Evolutionary conservation across 2,888 invertebrate genomes (phyloP).

Genomic region (Polia nebulosa): DNA sequence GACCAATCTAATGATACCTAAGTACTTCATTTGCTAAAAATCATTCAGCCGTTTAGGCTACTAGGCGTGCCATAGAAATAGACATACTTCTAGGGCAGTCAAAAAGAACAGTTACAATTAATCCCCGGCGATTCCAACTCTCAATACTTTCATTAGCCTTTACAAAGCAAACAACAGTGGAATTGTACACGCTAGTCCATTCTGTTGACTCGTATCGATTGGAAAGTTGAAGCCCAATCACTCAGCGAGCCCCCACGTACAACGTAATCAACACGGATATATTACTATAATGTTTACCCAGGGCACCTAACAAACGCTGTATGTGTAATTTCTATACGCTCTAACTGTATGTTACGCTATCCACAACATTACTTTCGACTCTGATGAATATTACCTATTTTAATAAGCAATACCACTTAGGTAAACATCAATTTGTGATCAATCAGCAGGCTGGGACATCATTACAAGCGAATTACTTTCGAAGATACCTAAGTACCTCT

Average conservation of each 20-base stretch:
- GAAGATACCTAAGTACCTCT: conserved; percentile 22
- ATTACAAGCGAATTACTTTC: conserved; percentile 40
- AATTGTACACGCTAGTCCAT: conserved; percentile 58
- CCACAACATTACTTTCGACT: conserved; percentile 24
- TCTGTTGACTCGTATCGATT: conserved; percentile 70
- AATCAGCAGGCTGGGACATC: conserved; percentile 31
- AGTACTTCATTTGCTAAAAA: no score
- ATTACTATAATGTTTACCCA: conserved; percentile 67
- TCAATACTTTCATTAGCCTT: conserved; percentile 65
- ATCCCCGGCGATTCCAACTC: conserved; percentile 39
- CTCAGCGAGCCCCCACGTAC: conserved; percentile 65
- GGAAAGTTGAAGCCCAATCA: conserved; percentile 71
- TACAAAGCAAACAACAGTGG: conserved; percentile 63
- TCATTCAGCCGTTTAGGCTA: no score
- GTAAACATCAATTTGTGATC: conserved; percentile 31
- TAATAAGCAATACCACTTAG: conserved; percentile 5
- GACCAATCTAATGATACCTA: no score
- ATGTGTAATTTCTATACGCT: conserved; percentile 23
- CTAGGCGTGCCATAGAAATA: no score
- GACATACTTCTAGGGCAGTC: no score
- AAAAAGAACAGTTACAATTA: conserved; percentile 45
- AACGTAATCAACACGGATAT: conserved; percentile 68
- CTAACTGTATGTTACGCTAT: conserved; percentile 19
- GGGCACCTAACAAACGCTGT: conserved; percentile 58
- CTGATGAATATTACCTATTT: conserved; percentile 15